Conservation (phyloP, 2,113 vertebrate species). For the Apodemus speciosus region DNA sequence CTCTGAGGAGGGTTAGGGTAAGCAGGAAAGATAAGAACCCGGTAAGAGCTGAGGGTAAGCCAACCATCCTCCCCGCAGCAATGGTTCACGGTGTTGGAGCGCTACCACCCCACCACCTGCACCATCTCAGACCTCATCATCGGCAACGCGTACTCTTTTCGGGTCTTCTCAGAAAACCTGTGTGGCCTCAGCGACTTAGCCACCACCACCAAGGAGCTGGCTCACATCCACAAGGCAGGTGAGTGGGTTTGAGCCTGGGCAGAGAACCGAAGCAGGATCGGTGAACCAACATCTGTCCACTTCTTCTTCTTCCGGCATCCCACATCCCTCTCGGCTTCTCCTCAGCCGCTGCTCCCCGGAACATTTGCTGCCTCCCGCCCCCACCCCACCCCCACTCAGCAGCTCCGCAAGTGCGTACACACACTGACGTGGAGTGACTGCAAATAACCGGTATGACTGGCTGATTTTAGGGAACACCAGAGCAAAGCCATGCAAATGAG, state of each 20-base stretch:
- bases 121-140: slow-evolving; percentile 95
- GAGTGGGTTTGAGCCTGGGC: background rate
- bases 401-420: fast-evolving
- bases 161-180: slow-evolving; percentile 92
- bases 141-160: slow-evolving; percentile 93
- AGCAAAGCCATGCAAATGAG: background rate
- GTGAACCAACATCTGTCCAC: background rate
- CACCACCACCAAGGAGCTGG: slow-evolving; percentile 83
- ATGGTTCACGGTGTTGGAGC: slow-evolving; percentile 95
- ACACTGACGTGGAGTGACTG: fast-evolving
- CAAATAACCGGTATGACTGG: background rate
- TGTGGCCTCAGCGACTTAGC: slow-evolving; percentile 88
- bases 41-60: background rate
- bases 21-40: fast-evolving
- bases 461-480: background rate
- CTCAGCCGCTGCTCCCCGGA: background rate
- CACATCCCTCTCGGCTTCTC: background rate
- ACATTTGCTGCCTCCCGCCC: too few species aligned
- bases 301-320: fast-evolving
- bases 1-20: fast-evolving
- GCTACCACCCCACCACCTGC: slow-evolving; percentile 90
- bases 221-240: slow-evolving; percentile 91
- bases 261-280: background rate
- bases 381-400: too few species aligned
- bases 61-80: slow-evolving; percentile 83